Conservation (phyloP, 2,113 vertebrate species). For the Triplophysa rosa region DNA sequence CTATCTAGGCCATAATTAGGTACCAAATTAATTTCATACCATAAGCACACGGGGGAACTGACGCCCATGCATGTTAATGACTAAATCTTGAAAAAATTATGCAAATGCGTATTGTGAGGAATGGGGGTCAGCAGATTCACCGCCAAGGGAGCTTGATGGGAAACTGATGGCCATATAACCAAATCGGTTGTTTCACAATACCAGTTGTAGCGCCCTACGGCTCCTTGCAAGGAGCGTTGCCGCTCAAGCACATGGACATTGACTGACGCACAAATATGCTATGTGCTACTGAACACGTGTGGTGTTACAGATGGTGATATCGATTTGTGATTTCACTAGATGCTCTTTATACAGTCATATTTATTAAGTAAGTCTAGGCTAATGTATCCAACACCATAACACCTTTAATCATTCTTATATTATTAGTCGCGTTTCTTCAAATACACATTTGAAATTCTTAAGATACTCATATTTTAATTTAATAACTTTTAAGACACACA, state of each 20-base stretch:
- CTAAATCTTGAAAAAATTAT: constrained; percentile 66
- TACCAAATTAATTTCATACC: constrained; percentile 13
- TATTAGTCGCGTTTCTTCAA: not conserved
- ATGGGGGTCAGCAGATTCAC: constrained; percentile 66
- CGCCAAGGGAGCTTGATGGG: constrained; percentile 62
- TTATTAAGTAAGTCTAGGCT: not conserved
- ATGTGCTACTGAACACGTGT: not conserved
- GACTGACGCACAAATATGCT: constrained; percentile 11
- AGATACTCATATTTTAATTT: too few relatives aligned
- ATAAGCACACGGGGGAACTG: not conserved
- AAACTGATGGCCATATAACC: constrained; percentile 46
- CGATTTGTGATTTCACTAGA: not conserved
- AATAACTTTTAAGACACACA: not conserved
- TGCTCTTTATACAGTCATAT: not conserved
- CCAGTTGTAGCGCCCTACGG: constrained; percentile 21
- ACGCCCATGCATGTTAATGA: constrained; percentile 72
- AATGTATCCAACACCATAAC: not conserved
- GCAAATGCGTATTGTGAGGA: constrained; percentile 72
- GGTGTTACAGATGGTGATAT: not conserved
- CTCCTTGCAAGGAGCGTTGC: not conserved
- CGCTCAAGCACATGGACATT: not conserved
- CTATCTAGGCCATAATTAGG: constrained; percentile 1
- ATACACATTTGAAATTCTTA: not conserved
- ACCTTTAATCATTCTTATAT: not conserved
- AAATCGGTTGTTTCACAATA: constrained; percentile 23